Evolutionary conservation across 2,797 vertebrate genomes (phyloP).

Genomic region (Molossus alvarezi): DNA sequence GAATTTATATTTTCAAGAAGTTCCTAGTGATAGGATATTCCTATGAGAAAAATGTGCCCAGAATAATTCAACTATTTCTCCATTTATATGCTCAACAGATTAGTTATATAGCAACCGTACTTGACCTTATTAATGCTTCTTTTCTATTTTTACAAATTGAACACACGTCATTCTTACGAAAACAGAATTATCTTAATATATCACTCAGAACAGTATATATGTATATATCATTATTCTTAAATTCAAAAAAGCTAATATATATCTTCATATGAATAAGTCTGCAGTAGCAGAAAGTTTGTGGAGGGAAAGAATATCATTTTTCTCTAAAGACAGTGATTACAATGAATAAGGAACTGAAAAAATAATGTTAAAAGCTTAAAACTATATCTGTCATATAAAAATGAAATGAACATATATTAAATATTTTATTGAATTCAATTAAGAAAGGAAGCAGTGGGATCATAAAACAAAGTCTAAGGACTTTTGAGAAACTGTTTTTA

Average conservation of each 20-base stretch:
- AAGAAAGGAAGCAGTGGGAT: not conserved
- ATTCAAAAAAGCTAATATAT: not conserved
- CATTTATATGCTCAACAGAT: not conserved
- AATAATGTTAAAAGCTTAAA: not conserved
- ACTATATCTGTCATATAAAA: not conserved
- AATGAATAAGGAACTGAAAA: not conserved
- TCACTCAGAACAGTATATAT: not conserved
- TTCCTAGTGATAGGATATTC: not conserved
- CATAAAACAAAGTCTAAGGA: not conserved
- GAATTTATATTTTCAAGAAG: not conserved
- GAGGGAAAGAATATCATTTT: not conserved
- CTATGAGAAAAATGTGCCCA: not conserved
- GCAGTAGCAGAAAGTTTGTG: not conserved
- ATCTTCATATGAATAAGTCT: not conserved
- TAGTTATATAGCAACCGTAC: not conserved
- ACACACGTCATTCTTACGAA: not conserved
- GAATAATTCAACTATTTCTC: not conserved
- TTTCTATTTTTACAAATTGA: not conserved
- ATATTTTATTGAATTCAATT: not conserved
- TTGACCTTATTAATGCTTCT: not conserved
- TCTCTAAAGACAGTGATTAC: not conserved
- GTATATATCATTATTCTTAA: not conserved
- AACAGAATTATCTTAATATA: not conserved
- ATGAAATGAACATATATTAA: not conserved
- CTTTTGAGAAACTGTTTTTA: not conserved